Conservation (phyloP, 2,888 invertebrate species). For the Notocelia uddmanniana region DNA sequence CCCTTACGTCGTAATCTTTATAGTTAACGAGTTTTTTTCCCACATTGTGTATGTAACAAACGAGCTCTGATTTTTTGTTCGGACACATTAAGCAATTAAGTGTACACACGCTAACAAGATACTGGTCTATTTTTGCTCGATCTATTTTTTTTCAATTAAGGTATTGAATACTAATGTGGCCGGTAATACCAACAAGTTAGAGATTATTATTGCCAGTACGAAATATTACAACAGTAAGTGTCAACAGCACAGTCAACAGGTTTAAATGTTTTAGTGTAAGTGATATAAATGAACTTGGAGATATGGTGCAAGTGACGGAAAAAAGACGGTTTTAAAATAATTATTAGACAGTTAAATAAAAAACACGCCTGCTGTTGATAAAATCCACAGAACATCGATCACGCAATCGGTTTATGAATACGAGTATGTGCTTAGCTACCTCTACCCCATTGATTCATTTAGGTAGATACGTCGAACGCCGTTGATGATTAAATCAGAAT, state of each 20-base stretch:
- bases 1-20: neutral
- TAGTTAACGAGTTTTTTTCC: neutral
- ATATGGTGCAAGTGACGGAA: conserved; percentile 7
- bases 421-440: too few species aligned
- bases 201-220: conserved; percentile 21
- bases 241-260: conserved; percentile 30
- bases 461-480: too few species aligned
- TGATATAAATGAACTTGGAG: conserved; percentile 13
- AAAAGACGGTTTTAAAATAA: neutral
- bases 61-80: conserved; percentile 25
- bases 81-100: conserved; percentile 12
- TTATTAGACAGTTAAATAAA: too few species aligned
- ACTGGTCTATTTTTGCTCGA: conserved; percentile 10
- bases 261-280: conserved; percentile 28
- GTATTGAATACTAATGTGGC: conserved; percentile 27
- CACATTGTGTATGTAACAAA: conserved; percentile 5
- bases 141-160: conserved; percentile 31
- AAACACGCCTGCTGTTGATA: too few species aligned
- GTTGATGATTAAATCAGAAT: too few species aligned
- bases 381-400: too few species aligned
- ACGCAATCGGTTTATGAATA: too few species aligned
- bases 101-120: conserved; percentile 15
- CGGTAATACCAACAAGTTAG: neutral
- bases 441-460: too few species aligned
- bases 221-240: conserved; percentile 36